Evolutionary conservation across 2,113 vertebrate genomes (phyloP).

Genomic region (Paramisgurnus dabryanus): DNA sequence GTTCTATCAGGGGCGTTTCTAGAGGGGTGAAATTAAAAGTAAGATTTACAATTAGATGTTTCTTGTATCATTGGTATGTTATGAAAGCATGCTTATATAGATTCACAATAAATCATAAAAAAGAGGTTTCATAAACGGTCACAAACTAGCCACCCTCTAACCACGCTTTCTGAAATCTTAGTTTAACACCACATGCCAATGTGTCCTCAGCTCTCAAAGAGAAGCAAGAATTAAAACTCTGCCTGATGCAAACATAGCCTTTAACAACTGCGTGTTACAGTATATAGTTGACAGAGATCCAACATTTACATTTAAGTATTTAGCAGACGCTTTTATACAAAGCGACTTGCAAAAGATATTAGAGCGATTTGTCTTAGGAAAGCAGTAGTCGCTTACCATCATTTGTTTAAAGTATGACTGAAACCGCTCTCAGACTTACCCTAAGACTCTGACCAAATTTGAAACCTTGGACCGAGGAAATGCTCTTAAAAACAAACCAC

Average conservation of each 20-base stretch:
- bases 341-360: too few species aligned
- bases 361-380: too few species aligned
- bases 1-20: too few species aligned
- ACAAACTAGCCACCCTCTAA: background rate
- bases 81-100: too few species aligned
- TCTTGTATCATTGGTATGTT: too few species aligned
- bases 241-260: background rate
- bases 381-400: too few species aligned
- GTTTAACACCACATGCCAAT: background rate
- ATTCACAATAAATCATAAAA: background rate
- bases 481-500: conserved; percentile 8
- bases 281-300: background rate
- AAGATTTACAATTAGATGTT: too few species aligned
- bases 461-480: background rate
- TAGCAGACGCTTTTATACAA: too few species aligned
- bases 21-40: too few species aligned
- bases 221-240: background rate
- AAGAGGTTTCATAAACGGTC: background rate
- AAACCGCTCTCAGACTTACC: background rate
- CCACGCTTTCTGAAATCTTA: background rate
- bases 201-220: background rate
- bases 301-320: background rate
- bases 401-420: conserved; percentile 8
- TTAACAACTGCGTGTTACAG: background rate
- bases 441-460: background rate